Base-by-base conservation (phyloP, 2,888 invertebrate species). In the Netelia virgata region DNA sequence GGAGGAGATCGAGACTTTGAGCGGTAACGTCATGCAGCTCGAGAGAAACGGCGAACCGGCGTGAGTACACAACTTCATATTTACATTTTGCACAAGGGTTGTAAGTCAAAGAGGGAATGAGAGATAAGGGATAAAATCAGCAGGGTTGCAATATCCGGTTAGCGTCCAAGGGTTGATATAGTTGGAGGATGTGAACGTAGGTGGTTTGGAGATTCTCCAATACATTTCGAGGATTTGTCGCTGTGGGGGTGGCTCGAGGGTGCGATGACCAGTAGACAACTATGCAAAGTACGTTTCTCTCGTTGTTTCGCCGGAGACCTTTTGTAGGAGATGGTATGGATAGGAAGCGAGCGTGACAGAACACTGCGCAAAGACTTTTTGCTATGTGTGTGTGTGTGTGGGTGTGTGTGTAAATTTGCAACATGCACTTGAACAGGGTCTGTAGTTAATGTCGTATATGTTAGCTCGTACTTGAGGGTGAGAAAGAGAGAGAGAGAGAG, bases 1-100 rank as follows among this genome's bases (percentile, higher is more conserved):
- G 2, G 91, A 93, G 61, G 93, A 93, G 73, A 93, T 93, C 78
- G 93, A 93, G 82, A 93, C 93, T 3, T 89, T 93, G 16, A 93
- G 93, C 80, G 93, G 93, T 3, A 93, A 93, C 83, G 88, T 93
- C 43, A 90, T 90, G 86, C 89, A 91, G 61, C 81, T 88, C 23
- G 91, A 92, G 61, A 89, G 90, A 55, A 92, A 91, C 77, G 91
- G 91, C 10, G 92, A 92, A 41, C 90, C 92, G 6, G 88, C 90
- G 91, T 92, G 82, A 92, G 91, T 92, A 85, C 72, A 2, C 5
- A 28, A 57, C 6, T 16, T 47, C 47, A 10, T 47, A 47, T 47
- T 47, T 47, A 14, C 11, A 47, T 47, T 47, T 47, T 47, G 10
- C 47, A 47, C 10, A 47, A 47, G 14, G 47, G 14, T 47, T 14